Evolutionary conservation across 2,888 invertebrate genomes (phyloP), one percentile per base, ranked within the genome.

Genomic region (Amphipoea oculea): DNA sequence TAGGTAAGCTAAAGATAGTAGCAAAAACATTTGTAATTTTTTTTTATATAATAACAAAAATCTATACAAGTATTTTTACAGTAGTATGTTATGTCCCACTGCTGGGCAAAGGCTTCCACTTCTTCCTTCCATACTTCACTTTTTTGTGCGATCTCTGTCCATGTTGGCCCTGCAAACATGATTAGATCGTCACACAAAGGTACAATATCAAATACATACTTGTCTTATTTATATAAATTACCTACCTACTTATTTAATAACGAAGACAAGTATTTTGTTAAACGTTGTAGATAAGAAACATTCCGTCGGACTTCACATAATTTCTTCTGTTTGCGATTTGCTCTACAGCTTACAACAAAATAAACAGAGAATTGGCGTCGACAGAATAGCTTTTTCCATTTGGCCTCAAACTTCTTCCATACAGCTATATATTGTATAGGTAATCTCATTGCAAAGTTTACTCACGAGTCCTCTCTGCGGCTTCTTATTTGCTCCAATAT

Each of bases 401-500:
- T 78, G 48, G 54, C 73, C 74, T 87, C 76, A 70, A 85, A 81
- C 81, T 81, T 83, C 80, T 85, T 76, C 79, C 76, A 69, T 75
- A 72, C 63, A 70, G 29, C 74, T 86, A 76, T 80, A 81, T 81
- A 87, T 74, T 89, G 71, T 89, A 83, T 76, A 84, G 78, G 83
- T 86, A 89, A 91, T 92, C 92, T 92, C 89, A 93, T 95, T 93
- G 89, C 91, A 91, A 93, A 95, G 93, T 95, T 94, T 91, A 89
- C 94, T 94, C 93, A 94, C 95, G 93, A 92, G 88, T 93, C 92
- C 90, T 92, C 92, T 94, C 91, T 91, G 94, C 89, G 94, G 94
- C 92, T 94, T 95, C 95, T 94, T 95, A 94, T 95, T 95, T 94
- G 94, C 92, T 91, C 92, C 92, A 93, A 95, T 95, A 96, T 95